Percentiles rank a stretch among this genome's conserved stretches.
Conservation (phyloP, 2,888 invertebrate genomes). For the Eugnorisma glareosa region DNA sequence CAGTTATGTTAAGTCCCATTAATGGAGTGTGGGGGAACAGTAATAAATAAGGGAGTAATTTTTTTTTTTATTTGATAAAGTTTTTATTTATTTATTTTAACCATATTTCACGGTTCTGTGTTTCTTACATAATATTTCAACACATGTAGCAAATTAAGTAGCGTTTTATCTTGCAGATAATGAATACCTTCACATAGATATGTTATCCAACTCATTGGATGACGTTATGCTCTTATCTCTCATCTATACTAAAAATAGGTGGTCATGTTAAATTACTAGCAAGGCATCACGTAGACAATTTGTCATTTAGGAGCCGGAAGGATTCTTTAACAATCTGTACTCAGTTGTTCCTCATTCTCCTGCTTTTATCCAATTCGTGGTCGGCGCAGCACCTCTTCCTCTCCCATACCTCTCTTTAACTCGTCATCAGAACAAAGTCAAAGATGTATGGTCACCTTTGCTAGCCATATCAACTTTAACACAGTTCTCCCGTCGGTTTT, state of each 20-base stretch:
- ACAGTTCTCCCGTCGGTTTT: too few relatives aligned
- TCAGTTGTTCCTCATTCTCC: too few relatives aligned
- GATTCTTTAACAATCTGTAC: background rate
- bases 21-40: background rate
- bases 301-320: constrained; percentile 6
- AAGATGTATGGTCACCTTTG: too few relatives aligned
- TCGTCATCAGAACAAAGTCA: too few relatives aligned
- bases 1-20: background rate
- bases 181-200: constrained; percentile 50
- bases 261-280: constrained; percentile 17
- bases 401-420: too few relatives aligned
- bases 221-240: constrained; percentile 44
- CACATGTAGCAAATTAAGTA: constrained; percentile 48
- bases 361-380: too few relatives aligned
- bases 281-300: constrained; percentile 44
- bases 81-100: background rate
- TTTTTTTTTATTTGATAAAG: background rate
- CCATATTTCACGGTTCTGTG: background rate
- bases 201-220: constrained; percentile 36
- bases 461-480: too few relatives aligned
- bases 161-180: constrained; percentile 49
- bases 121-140: constrained; percentile 48
- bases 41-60: background rate
- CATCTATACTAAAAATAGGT: constrained; percentile 36
- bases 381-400: too few relatives aligned